phyloP scores from a whole-genome alignment of 1,140 invertebrate genomes.

The Heliconius himera region DNA sequence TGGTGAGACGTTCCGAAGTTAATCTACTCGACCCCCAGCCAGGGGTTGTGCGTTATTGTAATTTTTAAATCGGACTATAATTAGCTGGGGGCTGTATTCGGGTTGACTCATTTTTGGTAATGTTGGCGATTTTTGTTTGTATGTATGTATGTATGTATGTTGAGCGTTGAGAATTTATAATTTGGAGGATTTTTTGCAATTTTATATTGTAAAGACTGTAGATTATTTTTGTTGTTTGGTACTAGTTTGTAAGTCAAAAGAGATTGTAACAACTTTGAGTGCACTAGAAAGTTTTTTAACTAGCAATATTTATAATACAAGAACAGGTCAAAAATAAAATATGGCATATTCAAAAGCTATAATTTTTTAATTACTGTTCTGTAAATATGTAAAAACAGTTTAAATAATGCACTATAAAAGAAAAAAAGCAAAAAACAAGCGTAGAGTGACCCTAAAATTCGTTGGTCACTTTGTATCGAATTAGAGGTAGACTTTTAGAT shows the following conservation, averaged over 20 bases:
- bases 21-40: slow-evolving; percentile 52
- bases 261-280: not conserved
- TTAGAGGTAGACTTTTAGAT: too few relatives aligned
- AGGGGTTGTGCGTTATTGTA: slow-evolving; percentile 48
- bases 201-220: not conserved
- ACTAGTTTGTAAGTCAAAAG: not conserved
- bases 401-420: too few relatives aligned
- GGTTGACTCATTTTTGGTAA: slow-evolving; percentile 26
- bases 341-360: too few relatives aligned
- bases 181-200: not conserved
- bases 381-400: too few relatives aligned
- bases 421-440: too few relatives aligned
- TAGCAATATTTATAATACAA: too few relatives aligned
- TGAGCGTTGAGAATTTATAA: not conserved
- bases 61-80: slow-evolving; percentile 49
- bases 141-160: not conserved
- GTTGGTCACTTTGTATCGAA: too few relatives aligned
- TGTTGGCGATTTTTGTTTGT: slow-evolving; percentile 1
- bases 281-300: too few relatives aligned
- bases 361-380: too few relatives aligned
- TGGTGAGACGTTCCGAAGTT: slow-evolving; percentile 60
- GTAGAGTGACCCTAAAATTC: too few relatives aligned
- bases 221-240: not conserved
- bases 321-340: too few relatives aligned
- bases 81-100: slow-evolving; percentile 33